These are phyloP conservation scores for Hipposideros armiger DNA, from an alignment of 2,113 vertebrate species.

Conservation along the genomic window DNA sequence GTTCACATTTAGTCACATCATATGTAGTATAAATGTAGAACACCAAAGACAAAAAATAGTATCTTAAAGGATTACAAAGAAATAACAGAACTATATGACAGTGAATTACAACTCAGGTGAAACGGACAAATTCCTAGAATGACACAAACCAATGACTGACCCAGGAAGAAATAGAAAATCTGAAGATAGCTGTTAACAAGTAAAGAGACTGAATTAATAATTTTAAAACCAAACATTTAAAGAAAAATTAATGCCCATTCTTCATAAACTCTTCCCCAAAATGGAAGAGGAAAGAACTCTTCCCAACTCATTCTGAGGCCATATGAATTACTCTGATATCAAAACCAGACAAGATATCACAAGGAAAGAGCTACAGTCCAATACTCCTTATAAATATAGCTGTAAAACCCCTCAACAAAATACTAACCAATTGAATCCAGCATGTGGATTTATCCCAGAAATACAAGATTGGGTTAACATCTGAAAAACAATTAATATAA, in stretches of 20 bases:
- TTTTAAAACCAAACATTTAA: slow-evolving; percentile 39
- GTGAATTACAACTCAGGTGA: not conserved
- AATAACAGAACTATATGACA: not conserved
- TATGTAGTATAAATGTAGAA: not conserved
- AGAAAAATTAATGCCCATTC: slow-evolving; percentile 13
- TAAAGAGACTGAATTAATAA: not conserved
- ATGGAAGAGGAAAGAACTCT: not conserved
- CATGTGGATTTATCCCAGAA: not conserved
- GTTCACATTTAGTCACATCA: not conserved
- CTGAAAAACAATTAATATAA: not conserved
- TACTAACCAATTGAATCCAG: slow-evolving; percentile 23
- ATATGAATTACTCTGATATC: not conserved
- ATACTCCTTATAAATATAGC: not conserved
- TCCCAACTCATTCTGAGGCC: not conserved
- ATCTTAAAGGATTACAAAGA: slow-evolving; percentile 21
- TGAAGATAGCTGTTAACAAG: not conserved
- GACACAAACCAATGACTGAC: not conserved
- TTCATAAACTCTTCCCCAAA: slow-evolving; percentile 1
- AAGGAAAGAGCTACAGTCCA: not conserved
- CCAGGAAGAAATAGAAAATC: slow-evolving; percentile 15
- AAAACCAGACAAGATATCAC: not conserved
- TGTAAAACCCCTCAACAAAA: not conserved
- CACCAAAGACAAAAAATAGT: not conserved
- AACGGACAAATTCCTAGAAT: not conserved
- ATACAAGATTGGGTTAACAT: not conserved